Evolutionary conservation across 2,797 vertebrate genomes (phyloP).

Genomic region (Pseudomugil gertrudae): DNA sequence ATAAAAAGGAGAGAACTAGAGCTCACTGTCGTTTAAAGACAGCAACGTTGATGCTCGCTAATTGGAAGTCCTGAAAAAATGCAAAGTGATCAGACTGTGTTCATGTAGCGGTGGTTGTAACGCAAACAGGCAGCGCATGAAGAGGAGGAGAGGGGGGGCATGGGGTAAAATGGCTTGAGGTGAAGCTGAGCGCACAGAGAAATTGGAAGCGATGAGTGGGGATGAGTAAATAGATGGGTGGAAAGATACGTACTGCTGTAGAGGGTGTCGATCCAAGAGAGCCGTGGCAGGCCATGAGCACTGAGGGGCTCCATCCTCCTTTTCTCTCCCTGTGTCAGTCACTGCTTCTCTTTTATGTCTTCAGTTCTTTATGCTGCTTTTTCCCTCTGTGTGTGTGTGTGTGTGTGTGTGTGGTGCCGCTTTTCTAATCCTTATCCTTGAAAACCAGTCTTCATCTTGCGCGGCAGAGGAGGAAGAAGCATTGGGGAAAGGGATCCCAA

Average conservation of each 20-base stretch:
- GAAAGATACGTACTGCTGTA: slow-evolving; percentile 92
- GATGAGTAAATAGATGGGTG: slow-evolving; percentile 28
- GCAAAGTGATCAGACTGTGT: slow-evolving; percentile 39
- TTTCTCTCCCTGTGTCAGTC: slow-evolving; percentile 57
- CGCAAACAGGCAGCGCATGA: slow-evolving; percentile 38
- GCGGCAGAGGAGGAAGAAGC: slow-evolving; percentile 32
- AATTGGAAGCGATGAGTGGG: slow-evolving; percentile 35
- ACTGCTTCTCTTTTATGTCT: slow-evolving; percentile 54
- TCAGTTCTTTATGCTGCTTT: slow-evolving; percentile 30
- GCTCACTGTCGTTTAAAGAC: slow-evolving; percentile 46
- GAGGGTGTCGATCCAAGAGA: slow-evolving; percentile 98
- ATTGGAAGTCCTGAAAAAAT: slow-evolving; percentile 54
- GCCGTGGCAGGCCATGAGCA: slow-evolving; percentile 91
- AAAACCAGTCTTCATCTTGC: slow-evolving; percentile 64
- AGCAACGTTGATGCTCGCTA: slow-evolving; percentile 56
- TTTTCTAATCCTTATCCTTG: slow-evolving; percentile 49
- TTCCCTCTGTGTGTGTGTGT: slow-evolving; percentile 8
- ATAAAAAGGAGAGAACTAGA: background rate
- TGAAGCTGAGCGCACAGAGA: slow-evolving; percentile 28
- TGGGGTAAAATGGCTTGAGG: slow-evolving; percentile 39
- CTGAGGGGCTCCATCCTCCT: slow-evolving; percentile 94
- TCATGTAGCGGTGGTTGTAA: slow-evolving; percentile 28
- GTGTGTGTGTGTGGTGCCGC: slow-evolving; percentile 8
- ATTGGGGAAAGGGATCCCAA: slow-evolving; percentile 49
- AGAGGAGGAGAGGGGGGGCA: slow-evolving; percentile 11